Evolutionary conservation across 1,140 invertebrate genomes (phyloP).

Genomic region (Drosophila kanapiae): DNA sequence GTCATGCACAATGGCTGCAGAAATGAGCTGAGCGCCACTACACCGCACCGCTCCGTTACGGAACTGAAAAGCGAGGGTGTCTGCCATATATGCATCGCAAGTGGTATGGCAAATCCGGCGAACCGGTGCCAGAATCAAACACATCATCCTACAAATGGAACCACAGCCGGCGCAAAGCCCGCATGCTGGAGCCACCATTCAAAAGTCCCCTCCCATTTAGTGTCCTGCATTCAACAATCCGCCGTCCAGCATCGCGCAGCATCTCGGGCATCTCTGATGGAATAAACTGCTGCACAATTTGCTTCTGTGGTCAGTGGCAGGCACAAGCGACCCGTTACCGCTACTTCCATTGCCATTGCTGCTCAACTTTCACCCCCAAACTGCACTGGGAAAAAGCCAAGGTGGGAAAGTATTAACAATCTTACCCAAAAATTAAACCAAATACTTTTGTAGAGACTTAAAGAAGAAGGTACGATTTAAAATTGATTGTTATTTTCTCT

Average conservation of each 20-base stretch:
- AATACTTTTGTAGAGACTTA: no score
- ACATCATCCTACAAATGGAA: constrained; percentile 40
- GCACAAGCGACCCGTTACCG: constrained; percentile 19
- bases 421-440: no score
- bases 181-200: constrained; percentile 14
- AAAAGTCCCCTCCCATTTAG: constrained; percentile 2
- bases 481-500: background rate
- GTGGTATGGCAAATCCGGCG: constrained; percentile 34
- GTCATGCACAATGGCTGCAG: constrained; percentile 59
- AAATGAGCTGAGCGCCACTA: constrained; percentile 47
- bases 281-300: constrained; percentile 67
- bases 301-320: constrained; percentile 51
- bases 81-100: constrained; percentile 43
- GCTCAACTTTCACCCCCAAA: background rate
- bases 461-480: no score
- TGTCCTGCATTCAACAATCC: background rate
- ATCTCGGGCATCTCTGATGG: constrained; percentile 48
- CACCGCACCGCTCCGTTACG: background rate
- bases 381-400: background rate
- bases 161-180: constrained; percentile 12
- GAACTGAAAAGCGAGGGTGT: background rate
- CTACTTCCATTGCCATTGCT: background rate
- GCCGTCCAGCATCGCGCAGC: constrained; percentile 17
- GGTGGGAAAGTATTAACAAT: no score
- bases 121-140: constrained; percentile 30